Evolutionary conservation across 2,888 invertebrate species (phyloP).

Genomic region (Xanthia togata): DNA sequence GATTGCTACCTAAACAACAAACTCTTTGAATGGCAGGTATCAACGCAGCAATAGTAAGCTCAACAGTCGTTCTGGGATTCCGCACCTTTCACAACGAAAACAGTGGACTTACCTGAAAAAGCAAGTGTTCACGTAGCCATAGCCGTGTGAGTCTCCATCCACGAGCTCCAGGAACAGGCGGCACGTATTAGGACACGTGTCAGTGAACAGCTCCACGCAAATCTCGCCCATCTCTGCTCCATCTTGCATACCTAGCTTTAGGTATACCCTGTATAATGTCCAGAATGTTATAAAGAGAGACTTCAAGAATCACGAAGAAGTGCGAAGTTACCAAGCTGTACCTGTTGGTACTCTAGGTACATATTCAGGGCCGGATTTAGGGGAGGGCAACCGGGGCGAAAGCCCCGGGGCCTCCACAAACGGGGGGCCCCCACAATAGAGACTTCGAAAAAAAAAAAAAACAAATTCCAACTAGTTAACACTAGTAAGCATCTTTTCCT

Average conservation of each 20-base stretch:
- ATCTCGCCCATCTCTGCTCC: constrained; percentile 77
- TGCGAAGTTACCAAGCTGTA: too few relatives aligned
- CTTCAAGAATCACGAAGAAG: not conserved
- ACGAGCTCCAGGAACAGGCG: constrained; percentile 79
- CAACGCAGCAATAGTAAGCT: too few relatives aligned
- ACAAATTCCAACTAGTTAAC: too few relatives aligned
- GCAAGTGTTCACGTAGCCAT: constrained; percentile 82
- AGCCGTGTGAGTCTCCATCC: constrained; percentile 76
- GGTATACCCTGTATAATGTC: constrained; percentile 61
- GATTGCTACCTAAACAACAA: not conserved
- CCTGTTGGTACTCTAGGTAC: too few relatives aligned
- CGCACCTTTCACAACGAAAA: not conserved
- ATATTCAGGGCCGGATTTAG: too few relatives aligned
- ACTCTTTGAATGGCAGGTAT: too few relatives aligned
- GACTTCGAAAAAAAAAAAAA: too few relatives aligned
- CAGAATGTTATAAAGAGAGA: too few relatives aligned
- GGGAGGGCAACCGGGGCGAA: too few relatives aligned
- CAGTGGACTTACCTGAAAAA: constrained; percentile 76
- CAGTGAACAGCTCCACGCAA: constrained; percentile 79
- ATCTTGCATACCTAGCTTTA: constrained; percentile 73
- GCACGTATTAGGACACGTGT: constrained; percentile 81
- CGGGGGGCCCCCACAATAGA: too few relatives aligned
- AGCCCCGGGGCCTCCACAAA: too few relatives aligned
- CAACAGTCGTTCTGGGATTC: not conserved
- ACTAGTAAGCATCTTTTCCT: too few relatives aligned